A percentile compares a stretch with the other conserved stretches of the same genome.
These are phyloP conservation scores for Amblyteles armatorius DNA, from an alignment of 2,888 invertebrate genomes.

Conservation along the genomic window DNA sequence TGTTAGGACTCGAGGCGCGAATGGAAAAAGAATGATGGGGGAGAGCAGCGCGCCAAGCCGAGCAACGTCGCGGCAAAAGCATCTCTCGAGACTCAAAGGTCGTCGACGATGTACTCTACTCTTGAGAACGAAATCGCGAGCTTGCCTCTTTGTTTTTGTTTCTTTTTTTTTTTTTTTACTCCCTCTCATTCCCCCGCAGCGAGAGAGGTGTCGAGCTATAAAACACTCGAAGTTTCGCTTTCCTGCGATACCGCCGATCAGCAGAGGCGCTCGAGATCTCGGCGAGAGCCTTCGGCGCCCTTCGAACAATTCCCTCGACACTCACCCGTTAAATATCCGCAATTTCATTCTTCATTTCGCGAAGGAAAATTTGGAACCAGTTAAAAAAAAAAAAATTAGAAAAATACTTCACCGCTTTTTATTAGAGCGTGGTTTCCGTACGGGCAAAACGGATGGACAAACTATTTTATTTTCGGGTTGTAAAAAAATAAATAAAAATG, in stretches of 20 bases:
- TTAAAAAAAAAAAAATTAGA: neutral
- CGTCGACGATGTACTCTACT: constrained; percentile 51
- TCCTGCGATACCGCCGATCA: neutral
- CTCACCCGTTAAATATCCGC: neutral
- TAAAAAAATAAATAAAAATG: neutral
- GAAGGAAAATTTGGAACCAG: neutral
- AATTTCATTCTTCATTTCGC: neutral
- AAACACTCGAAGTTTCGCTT: constrained; percentile 14
- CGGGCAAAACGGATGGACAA: neutral
- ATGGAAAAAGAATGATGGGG: constrained; percentile 61
- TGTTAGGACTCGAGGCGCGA: constrained; percentile 59
- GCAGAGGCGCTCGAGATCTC: too few relatives aligned
- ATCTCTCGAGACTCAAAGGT: constrained; percentile 59
- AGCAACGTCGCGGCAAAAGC: constrained; percentile 37
- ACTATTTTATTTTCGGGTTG: neutral
- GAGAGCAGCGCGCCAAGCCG: constrained; percentile 38
- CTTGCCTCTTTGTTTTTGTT: constrained; percentile 33
- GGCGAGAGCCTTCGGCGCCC: too few relatives aligned
- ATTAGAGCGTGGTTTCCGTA: neutral
- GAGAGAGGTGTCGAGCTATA: constrained; percentile 31
- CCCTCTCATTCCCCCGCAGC: neutral
- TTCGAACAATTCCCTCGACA: neutral
- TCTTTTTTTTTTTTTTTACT: constrained; percentile 13
- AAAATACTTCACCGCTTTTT: neutral
- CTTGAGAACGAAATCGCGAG: constrained; percentile 42